phyloP scores from a whole-genome alignment of 2,797 vertebrate genomes.

The Melanotaenia pygmaea region DNA sequence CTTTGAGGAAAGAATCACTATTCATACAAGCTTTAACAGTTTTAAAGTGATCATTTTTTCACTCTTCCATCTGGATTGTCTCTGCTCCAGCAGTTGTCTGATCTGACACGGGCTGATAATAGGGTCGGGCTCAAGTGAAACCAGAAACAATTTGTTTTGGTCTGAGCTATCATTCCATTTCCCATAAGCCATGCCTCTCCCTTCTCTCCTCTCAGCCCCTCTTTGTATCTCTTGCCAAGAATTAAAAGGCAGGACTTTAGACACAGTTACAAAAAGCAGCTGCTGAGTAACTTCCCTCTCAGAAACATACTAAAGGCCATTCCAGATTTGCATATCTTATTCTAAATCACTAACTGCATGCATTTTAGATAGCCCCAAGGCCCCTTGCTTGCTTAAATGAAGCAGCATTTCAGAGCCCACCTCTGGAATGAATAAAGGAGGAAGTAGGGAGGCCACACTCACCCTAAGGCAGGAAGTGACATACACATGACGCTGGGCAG shows the following conservation, averaged over 20 bases:
- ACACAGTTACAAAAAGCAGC: slow-evolving; percentile 84
- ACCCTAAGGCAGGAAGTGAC: slow-evolving; percentile 85
- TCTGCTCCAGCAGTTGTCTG: slow-evolving; percentile 76
- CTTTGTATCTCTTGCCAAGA: slow-evolving; percentile 83
- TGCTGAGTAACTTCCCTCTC: slow-evolving; percentile 75
- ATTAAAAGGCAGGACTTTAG: slow-evolving; percentile 84
- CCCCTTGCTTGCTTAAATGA: slow-evolving; percentile 58
- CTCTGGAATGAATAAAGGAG: slow-evolving; percentile 83
- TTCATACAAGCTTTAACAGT: slow-evolving; percentile 50
- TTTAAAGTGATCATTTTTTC: slow-evolving; percentile 44
- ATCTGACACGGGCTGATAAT: slow-evolving; percentile 81
- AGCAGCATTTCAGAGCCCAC: slow-evolving; percentile 64
- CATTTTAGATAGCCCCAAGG: slow-evolving; percentile 71
- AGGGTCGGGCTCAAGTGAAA: slow-evolving; percentile 80
- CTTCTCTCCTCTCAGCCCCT: slow-evolving; percentile 76
- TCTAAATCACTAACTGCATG: slow-evolving; percentile 79
- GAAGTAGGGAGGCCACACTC: slow-evolving; percentile 78
- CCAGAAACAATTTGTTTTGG: slow-evolving; percentile 83
- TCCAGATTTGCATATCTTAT: slow-evolving; percentile 83
- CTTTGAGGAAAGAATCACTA: slow-evolving; percentile 37
- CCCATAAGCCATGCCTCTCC: slow-evolving; percentile 81
- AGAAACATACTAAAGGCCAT: slow-evolving; percentile 73
- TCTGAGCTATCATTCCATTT: slow-evolving; percentile 81
- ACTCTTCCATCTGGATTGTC: slow-evolving; percentile 74
- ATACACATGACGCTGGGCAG: slow-evolving; percentile 75